These are phyloP conservation scores for Turdus rufiventris DNA, from an alignment of 2,113 vertebrate species.

Conservation along the genomic window DNA sequence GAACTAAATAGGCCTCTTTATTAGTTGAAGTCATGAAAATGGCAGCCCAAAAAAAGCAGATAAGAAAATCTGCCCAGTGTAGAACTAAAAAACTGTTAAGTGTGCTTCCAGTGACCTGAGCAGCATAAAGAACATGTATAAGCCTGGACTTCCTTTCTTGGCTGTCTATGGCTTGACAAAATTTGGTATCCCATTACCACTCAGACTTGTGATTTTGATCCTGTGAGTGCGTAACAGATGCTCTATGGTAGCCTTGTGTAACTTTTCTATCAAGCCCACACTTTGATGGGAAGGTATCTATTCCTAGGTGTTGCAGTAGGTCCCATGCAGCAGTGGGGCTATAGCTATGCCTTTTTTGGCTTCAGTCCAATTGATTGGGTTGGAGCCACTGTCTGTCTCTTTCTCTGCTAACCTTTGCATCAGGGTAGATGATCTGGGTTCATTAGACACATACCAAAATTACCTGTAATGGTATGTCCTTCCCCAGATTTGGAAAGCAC, in stretches of 20 bases:
- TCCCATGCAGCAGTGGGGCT: background rate
- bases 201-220: background rate
- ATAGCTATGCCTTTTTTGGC: background rate
- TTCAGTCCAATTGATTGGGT: background rate
- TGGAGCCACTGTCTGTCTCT: background rate
- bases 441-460: fast-evolving
- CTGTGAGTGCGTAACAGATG: background rate
- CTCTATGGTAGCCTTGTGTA: background rate
- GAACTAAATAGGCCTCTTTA: background rate
- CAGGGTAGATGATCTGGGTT: background rate
- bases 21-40: background rate
- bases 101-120: background rate
- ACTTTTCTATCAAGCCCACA: background rate
- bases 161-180: background rate
- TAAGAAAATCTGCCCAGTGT: background rate
- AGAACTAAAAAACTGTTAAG: background rate
- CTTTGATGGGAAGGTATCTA: background rate
- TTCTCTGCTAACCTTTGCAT: background rate
- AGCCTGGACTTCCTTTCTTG: background rate
- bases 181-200: background rate
- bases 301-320: background rate
- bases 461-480: background rate
- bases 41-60: background rate
- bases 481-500: background rate
- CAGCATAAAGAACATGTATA: background rate